Evolutionary conservation across 37 sponge, comb jelly and placozoan genomes (phyloP).

Genomic region (Eunapius fragilis): DNA sequence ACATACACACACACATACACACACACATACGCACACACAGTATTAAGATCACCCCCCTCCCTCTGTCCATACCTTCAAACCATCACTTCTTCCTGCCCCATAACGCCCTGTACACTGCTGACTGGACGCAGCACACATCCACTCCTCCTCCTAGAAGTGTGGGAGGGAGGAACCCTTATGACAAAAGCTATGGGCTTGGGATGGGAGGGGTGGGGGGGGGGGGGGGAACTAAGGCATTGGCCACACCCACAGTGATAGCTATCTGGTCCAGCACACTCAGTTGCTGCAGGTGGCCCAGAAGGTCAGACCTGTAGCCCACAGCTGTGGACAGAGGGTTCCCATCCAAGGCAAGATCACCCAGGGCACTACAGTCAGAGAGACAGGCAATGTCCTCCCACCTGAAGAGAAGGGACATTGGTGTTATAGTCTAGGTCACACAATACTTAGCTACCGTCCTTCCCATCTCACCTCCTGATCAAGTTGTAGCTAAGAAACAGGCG

Average conservation of each 20-base stretch:
- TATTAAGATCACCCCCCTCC: neutral
- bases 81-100: conserved; percentile 37
- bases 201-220: too few species aligned
- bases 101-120: neutral
- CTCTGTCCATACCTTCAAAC: conserved; percentile 24
- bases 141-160: conserved; percentile 73
- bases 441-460: neutral
- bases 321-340: conserved; percentile 73
- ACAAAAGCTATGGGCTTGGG: too few species aligned
- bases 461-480: conserved; percentile 68
- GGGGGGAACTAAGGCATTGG: too few species aligned
- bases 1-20: too few species aligned
- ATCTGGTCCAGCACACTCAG: conserved; percentile 53
- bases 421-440: too few species aligned
- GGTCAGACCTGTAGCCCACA: conserved; percentile 32
- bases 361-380: conserved; percentile 19
- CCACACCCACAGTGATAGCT: neutral
- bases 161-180: too few species aligned
- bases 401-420: neutral
- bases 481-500: conserved; percentile 93
- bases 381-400: conserved; percentile 66
- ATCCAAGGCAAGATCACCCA: conserved; percentile 70
- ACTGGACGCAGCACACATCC: conserved; percentile 2
- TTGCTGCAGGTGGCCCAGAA: conserved; percentile 35
- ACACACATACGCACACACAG: too few species aligned